A percentile compares a stretch with the other conserved stretches of the same genome.
phyloP scores from a whole-genome alignment of 2,888 invertebrate genomes.

The Esperia sulphurella region DNA sequence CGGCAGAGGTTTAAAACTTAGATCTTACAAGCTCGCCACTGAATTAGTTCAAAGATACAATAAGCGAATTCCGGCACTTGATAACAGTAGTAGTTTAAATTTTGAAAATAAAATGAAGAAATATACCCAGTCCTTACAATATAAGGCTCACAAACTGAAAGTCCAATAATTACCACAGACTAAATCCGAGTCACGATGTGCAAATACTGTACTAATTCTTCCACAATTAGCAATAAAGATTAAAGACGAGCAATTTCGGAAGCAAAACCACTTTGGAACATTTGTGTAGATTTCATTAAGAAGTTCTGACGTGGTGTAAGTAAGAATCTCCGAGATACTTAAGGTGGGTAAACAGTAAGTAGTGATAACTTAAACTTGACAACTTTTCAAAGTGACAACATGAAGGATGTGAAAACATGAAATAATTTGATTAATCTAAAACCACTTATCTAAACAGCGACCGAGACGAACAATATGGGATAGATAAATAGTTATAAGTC shows the following conservation, averaged over 20 bases:
- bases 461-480: too few relatives aligned
- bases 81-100: background rate
- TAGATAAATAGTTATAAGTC: too few relatives aligned
- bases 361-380: background rate
- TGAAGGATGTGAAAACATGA: too few relatives aligned
- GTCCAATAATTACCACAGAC: background rate
- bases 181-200: background rate
- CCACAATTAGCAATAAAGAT: background rate
- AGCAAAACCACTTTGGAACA: slow-evolving; percentile 7
- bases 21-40: too few relatives aligned
- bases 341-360: background rate
- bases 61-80: background rate
- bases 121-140: background rate
- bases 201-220: slow-evolving; percentile 4
- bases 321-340: slow-evolving; percentile 9
- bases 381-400: too few relatives aligned
- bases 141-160: background rate
- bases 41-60: too few relatives aligned
- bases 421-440: too few relatives aligned
- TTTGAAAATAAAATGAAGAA: background rate
- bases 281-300: slow-evolving; percentile 18
- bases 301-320: slow-evolving; percentile 17
- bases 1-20: too few relatives aligned
- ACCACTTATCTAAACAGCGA: too few relatives aligned
- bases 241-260: background rate